These are phyloP conservation scores for Platycnemis pennipes DNA, from an alignment of 2,888 invertebrate species.

Conservation along the genomic window DNA sequence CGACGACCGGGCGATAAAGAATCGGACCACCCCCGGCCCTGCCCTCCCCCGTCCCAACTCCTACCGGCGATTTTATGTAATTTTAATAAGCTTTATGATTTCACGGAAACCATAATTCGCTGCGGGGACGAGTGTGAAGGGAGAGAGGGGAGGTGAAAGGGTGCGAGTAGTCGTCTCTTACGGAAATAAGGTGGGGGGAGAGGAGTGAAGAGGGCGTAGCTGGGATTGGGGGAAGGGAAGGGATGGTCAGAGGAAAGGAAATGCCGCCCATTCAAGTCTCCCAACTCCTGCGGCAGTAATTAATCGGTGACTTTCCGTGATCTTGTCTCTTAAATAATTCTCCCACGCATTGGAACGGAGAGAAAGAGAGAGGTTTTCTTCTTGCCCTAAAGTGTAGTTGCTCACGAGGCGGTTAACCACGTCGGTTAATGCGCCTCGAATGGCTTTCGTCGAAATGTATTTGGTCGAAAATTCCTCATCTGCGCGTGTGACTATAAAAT, in stretches of 20 bases:
- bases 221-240: too few relatives aligned
- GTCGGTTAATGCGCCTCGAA: background rate
- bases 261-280: background rate
- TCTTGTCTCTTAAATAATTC: background rate
- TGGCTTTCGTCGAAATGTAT: background rate
- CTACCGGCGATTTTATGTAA: conserved; percentile 26
- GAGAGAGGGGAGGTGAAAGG: background rate
- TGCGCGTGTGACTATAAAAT: background rate
- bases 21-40: conserved; percentile 23
- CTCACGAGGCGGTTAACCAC: background rate
- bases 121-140: background rate
- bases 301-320: background rate
- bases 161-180: background rate
- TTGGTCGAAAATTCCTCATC: too few relatives aligned
- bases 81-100: conserved; percentile 63
- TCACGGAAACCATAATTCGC: conserved; percentile 23
- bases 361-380: background rate
- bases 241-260: background rate
- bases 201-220: background rate
- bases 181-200: background rate
- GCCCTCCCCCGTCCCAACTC: background rate
- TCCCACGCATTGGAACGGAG: background rate
- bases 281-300: background rate
- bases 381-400: background rate
- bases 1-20: background rate